These are phyloP conservation scores for Drosophila bipectinata DNA, from an alignment of 1,140 invertebrate genomes.

Conservation along the genomic window DNA sequence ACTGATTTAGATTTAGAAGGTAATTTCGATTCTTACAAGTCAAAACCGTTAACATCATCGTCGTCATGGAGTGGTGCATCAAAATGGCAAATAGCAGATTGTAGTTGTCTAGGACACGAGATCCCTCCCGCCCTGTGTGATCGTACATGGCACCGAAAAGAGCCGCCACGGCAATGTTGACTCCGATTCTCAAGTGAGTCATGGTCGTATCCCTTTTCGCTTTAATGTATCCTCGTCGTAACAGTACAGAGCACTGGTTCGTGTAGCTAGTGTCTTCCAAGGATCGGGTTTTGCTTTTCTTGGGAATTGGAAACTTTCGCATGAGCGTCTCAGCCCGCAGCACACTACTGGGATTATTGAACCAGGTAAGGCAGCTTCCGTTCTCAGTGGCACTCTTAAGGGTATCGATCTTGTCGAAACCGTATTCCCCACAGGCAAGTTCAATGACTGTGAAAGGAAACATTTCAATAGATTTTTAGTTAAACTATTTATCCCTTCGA, in stretches of 20 bases:
- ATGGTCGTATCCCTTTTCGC: constrained; percentile 93
- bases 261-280: constrained; percentile 88
- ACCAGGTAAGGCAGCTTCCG: constrained; percentile 89
- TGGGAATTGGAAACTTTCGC: constrained; percentile 85
- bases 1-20: not conserved
- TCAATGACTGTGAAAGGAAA: constrained; percentile 89
- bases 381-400: constrained; percentile 90
- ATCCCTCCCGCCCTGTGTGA: constrained; percentile 88
- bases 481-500: not conserved
- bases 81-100: constrained; percentile 92
- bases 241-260: constrained; percentile 89
- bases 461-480: not conserved
- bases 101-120: constrained; percentile 91
- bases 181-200: constrained; percentile 92
- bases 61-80: constrained; percentile 93
- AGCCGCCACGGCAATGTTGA: constrained; percentile 89
- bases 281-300: constrained; percentile 76
- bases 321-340: constrained; percentile 85
- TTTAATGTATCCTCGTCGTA: constrained; percentile 89
- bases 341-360: constrained; percentile 86
- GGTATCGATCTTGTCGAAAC: constrained; percentile 90
- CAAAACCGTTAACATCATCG: constrained; percentile 93
- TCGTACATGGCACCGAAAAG: constrained; percentile 90
- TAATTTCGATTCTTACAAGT: constrained; percentile 85
- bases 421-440: constrained; percentile 95